Base-by-base conservation (phyloP, 2,797 vertebrate species). In the Benthosema pterotum region DNA sequence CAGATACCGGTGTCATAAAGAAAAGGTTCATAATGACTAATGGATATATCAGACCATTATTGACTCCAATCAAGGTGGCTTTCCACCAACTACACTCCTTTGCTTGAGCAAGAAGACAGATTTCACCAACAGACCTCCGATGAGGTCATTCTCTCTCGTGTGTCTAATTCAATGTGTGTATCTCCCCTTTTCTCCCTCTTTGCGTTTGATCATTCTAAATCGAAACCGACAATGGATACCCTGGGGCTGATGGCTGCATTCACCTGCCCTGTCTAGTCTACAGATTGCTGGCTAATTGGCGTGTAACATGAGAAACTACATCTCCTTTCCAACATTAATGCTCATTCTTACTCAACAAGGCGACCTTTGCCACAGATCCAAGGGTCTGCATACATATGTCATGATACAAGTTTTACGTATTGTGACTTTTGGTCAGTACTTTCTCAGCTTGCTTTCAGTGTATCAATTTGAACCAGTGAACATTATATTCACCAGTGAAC, bases 231-330 rank as follows among this genome's bases (percentile, higher is more conserved):
- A 56, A 19, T 16, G 65, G 51, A 58, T 38, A 67, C 63, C 69
- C 75, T 9, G 2, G 11, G 61, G 73, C 60, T n/a, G 51, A 68
- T 57, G 57, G 67, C 17, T 12, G 49, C 50, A 3, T 72, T 63
- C 64, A 81, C 78, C 69, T 71, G 71, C 63, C 73, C 69, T 71
- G 71, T 62, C 73, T 51, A 0, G 1, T 19, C 1, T 60, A 79
- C 79, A 86, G 79, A 83, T 85, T 50, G 17, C 15, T 38, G 71
- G 62, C 67, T 82, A 85, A 87, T 82, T 76, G 59, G 71, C 61
- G 51, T 2, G 60, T 60, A 84, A 86, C 48, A 2, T 2, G 57
- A 86, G 71, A 83, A 32, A 46, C 18, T 52, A 5, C 22, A 1
- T 60, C 51, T 57, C 47, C n/a, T 11, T 17, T 60, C 12, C 52